Conservation (phyloP, 1,140 invertebrate genomes). For the Cherax destructor region DNA sequence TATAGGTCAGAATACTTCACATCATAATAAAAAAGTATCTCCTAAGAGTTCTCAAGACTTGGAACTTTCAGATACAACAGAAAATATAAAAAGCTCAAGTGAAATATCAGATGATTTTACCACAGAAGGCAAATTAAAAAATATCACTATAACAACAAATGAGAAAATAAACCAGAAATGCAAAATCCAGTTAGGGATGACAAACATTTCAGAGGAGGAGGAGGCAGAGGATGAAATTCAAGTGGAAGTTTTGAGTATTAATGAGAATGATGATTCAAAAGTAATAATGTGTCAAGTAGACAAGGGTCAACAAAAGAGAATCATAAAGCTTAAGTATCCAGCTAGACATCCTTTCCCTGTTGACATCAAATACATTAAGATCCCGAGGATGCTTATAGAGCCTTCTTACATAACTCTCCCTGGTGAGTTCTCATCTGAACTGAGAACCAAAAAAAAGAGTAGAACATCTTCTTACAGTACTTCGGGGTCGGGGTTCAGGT, state of each 20-base stretch:
- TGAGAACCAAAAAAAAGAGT: neutral
- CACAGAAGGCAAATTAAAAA: neutral
- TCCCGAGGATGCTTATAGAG: neutral
- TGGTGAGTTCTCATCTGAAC: neutral
- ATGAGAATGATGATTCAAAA: neutral
- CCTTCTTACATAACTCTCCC: neutral
- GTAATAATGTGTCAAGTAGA: conserved; percentile 4
- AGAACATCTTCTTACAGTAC: neutral
- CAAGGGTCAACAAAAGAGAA: neutral
- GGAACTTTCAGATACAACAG: no score
- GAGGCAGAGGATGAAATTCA: neutral
- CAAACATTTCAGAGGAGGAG: neutral
- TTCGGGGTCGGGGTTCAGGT: neutral
- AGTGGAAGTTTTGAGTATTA: conserved; percentile 13
- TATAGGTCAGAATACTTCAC: neutral
- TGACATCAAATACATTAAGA: neutral
- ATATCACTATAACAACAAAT: neutral
- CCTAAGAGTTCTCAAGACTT: neutral
- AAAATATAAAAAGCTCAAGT: neutral
- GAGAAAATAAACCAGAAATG: neutral
- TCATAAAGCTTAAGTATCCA: neutral
- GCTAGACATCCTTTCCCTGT: neutral
- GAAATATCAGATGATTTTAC: neutral
- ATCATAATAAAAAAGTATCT: neutral
- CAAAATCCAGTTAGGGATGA: neutral